phyloP scores from a whole-genome alignment of 2,888 invertebrate species.

The Mesorhabditis spiculigera region DNA sequence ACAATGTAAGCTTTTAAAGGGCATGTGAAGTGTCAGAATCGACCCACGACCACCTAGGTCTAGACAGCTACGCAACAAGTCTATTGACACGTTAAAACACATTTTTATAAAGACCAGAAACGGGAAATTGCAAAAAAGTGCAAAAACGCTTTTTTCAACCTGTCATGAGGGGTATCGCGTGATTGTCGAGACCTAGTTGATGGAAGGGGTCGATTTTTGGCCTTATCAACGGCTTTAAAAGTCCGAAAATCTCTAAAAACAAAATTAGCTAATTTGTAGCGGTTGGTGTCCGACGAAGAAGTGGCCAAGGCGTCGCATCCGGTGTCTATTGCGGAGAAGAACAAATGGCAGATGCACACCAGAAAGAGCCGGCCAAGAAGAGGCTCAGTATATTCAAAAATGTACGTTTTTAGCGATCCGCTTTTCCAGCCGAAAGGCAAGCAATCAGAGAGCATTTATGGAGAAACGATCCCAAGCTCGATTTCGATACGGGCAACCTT shows the following conservation, averaged over 20 bases:
- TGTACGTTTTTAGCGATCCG: background rate
- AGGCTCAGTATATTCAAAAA: conserved; percentile 23
- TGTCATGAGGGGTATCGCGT: too few species aligned
- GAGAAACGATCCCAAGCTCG: background rate
- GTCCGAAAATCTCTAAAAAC: background rate
- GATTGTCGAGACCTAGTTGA: too few species aligned
- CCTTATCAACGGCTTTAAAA: too few species aligned
- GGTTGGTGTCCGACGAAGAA: conserved; percentile 22
- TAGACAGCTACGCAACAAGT: too few species aligned
- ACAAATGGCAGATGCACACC: background rate
- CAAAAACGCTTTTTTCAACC: too few species aligned
- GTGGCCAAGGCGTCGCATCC: conserved; percentile 18
- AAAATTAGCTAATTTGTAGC: background rate
- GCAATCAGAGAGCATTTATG: conserved; percentile 12
- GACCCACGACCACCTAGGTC: too few species aligned
- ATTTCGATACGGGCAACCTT: background rate
- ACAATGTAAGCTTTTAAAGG: background rate
- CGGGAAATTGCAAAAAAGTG: too few species aligned
- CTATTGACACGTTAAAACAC: too few species aligned
- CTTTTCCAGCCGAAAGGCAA: background rate
- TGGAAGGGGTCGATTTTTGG: too few species aligned
- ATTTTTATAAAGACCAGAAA: too few species aligned
- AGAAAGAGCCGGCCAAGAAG: conserved; percentile 15
- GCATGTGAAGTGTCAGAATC: too few species aligned
- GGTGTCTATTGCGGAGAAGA: conserved; percentile 29